Evolutionary conservation across 2,888 invertebrate species (phyloP).

Genomic region (Bembecia ichneumoniformis): DNA sequence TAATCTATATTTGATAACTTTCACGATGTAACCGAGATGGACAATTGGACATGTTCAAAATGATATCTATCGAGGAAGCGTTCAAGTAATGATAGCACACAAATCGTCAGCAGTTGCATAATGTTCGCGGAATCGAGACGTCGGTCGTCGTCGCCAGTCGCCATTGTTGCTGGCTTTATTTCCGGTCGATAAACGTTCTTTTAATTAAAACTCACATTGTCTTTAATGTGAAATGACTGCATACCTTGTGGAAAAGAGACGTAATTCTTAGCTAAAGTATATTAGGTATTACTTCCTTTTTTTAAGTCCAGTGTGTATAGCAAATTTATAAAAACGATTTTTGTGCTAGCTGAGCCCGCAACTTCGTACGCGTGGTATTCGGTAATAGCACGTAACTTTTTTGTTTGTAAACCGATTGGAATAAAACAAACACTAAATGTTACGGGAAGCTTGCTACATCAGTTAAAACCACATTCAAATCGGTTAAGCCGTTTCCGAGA

Average conservation of each 20-base stretch:
- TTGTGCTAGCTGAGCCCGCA: no score
- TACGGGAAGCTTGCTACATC: no score
- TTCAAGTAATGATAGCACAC: not conserved
- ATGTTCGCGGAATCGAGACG: conserved; percentile 6
- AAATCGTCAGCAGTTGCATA: conserved; percentile 3
- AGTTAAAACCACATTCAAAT: no score
- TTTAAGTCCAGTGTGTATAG: no score
- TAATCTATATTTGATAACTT: not conserved
- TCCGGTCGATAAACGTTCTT: not conserved
- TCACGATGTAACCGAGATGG: not conserved
- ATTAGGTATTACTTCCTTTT: no score
- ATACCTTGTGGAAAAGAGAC: not conserved
- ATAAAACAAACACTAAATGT: no score
- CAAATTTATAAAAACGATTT: no score
- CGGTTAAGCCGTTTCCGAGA: no score
- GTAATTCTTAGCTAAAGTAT: no score
- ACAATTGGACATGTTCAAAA: not conserved
- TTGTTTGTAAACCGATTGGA: no score
- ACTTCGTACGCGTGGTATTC: no score
- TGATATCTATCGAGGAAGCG: conserved; percentile 1
- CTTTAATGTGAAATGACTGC: not conserved
- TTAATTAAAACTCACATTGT: not conserved
- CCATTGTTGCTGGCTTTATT: conserved; percentile 6
- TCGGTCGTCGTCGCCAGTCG: conserved; percentile 2
- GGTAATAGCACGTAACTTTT: no score